Percentiles rank a stretch among this genome's conserved stretches.
Conservation (phyloP, 2,113 vertebrate species). For the Australoheros scitulus region DNA sequence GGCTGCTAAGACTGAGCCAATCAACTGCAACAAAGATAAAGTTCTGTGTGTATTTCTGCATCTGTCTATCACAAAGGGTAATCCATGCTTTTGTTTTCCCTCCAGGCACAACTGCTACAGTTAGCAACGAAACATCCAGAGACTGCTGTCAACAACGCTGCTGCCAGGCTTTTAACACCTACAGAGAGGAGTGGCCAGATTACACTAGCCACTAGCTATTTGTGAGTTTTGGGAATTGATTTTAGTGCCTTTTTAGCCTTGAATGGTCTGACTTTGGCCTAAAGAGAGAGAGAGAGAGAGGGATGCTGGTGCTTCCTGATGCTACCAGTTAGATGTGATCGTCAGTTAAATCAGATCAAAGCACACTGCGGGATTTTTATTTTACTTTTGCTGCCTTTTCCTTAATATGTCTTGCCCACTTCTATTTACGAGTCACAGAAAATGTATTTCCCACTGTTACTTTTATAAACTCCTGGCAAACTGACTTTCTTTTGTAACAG, state of each 20-base stretch:
- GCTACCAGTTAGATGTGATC: not conserved
- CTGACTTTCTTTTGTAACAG: not conserved
- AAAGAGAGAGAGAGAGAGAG: not conserved
- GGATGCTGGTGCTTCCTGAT: not conserved
- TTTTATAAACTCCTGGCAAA: slow-evolving; percentile 2
- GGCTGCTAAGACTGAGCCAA: not conserved
- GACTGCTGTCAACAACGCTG: not conserved
- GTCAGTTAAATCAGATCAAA: not conserved
- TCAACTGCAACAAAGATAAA: not conserved
- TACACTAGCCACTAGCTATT: not conserved
- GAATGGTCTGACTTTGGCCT: not conserved
- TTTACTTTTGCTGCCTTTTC: not conserved
- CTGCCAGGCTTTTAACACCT: slow-evolving; percentile 4
- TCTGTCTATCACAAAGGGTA: not conserved
- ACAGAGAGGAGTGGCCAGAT: not conserved
- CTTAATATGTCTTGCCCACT: not conserved
- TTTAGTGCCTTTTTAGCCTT: not conserved
- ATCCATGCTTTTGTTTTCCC: not conserved
- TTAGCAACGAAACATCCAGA: not conserved
- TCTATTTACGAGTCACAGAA: not conserved
- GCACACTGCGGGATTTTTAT: not conserved
- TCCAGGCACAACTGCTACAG: fast-evolving
- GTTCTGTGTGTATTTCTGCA: not conserved
- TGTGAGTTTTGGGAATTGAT: not conserved
- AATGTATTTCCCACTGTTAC: not conserved